Evolutionary conservation across 2,113 vertebrate genomes (phyloP), one percentile per base, ranked within the genome.

Genomic region (Varanus komodoensis): DNA sequence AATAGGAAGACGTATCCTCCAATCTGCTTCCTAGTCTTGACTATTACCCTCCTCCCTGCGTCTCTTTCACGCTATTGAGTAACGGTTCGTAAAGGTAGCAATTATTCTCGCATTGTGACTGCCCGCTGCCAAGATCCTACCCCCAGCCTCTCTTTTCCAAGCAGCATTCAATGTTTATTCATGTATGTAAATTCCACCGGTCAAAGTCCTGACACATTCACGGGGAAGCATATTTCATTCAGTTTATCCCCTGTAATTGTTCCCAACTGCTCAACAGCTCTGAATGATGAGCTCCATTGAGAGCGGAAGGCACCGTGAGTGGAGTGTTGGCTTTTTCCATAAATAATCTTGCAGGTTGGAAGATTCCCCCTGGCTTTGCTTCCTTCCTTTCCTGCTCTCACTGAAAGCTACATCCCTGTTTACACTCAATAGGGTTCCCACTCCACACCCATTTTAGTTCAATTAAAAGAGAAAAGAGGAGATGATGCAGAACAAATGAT

Each of bases 241-340:
- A 84, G 92, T 96, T 96, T 94, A 96, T 94, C 92, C 95, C 92
- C 96, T 92, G 89, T 96, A 96, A 94, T 96, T 96, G 96, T 95
- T 93, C 95, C 94, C 93, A 95, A 96, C 93, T 95, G 95, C 91
- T 96, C 93, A 94, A 91, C 93, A 92, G 93, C 91, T 94, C 94
- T 96, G 96, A 95, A 94, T 54, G 92, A 95, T 93, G 94, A 94
- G 93, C 92, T 91, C 93, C 92, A 93, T 93, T 91, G 95, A 96
- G 93, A 95, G 94, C 94, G 89, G 86, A 93, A 94, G 89, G 82
- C 88, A 88, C 92, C 88, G 88, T 69, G 83, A 93, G 87, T 69
- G 89, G 80, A 93, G 88, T 88, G 94, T 89, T 87, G 93, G 89
- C 89, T 91, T 91, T 94, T 93, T 95, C 92, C 93, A 95, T 94